Evolutionary conservation across 2,888 invertebrate genomes (phyloP).

Genomic region (Molorchus minor): DNA sequence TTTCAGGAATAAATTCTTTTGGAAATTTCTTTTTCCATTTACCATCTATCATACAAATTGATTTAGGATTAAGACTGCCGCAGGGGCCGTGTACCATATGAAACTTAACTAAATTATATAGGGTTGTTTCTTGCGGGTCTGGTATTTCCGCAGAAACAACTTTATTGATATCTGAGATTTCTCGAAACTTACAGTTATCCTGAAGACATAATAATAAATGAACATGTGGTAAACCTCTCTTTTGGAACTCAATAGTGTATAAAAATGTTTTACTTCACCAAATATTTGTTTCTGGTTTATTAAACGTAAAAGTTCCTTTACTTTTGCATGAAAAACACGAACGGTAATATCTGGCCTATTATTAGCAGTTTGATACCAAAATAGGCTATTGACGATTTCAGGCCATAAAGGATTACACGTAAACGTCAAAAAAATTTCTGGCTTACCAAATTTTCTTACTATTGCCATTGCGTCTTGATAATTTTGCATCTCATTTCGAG

Average conservation of each 20-base stretch:
- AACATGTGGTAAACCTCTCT: constrained; percentile 24
- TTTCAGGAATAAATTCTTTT: too few species aligned
- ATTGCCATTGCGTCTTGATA: constrained; percentile 53
- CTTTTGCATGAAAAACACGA: constrained; percentile 23
- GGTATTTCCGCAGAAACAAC: constrained; percentile 21
- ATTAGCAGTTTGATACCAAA: not conserved
- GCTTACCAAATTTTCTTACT: constrained; percentile 38
- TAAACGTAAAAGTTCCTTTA: constrained; percentile 13
- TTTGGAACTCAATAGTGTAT: constrained; percentile 26
- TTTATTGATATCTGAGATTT: constrained; percentile 9
- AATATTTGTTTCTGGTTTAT: constrained; percentile 18
- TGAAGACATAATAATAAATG: constrained; percentile 18
- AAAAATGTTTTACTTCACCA: constrained; percentile 7
- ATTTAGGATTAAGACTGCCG: too few species aligned
- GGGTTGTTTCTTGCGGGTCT: too few species aligned
- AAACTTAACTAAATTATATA: too few species aligned
- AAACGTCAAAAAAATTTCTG: constrained; percentile 25
- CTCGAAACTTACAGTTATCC: not conserved
- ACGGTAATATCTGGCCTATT: constrained; percentile 24
- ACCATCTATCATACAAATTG: too few species aligned
- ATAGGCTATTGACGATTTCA: constrained; percentile 15
- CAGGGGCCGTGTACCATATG: too few species aligned
- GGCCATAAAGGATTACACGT: constrained; percentile 22
- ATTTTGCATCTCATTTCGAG: constrained; percentile 51
- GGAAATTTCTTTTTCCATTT: too few species aligned